phyloP scores from a whole-genome alignment of 2,113 vertebrate genomes.

The Tenrec ecaudatus region DNA sequence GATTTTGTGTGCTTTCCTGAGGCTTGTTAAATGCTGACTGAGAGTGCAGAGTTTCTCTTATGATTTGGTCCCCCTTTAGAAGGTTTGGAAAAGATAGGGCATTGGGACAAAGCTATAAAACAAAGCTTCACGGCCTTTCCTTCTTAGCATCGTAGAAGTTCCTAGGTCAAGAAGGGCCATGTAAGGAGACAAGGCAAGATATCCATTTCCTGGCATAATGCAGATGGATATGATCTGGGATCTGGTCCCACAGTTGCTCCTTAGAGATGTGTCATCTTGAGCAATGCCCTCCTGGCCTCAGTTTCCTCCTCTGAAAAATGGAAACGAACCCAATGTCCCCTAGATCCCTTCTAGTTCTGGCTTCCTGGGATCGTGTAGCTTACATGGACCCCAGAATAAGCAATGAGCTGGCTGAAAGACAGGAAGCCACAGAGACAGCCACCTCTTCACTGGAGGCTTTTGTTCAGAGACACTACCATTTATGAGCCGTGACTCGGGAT shows the following conservation, averaged over 20 bases:
- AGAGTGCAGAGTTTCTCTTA: not conserved
- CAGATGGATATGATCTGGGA: not conserved
- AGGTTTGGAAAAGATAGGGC: not conserved
- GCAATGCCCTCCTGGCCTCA: not conserved
- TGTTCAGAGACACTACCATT: not conserved
- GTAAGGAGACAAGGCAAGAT: not conserved
- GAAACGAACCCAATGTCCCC: not conserved
- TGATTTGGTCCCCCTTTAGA: not conserved
- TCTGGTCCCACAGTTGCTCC: not conserved
- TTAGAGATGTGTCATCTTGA: not conserved
- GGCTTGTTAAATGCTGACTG: not conserved
- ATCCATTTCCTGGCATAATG: not conserved
- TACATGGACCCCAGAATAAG: not conserved
- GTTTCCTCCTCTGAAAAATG: not conserved
- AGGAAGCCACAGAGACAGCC: not conserved
- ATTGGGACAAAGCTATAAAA: not conserved
- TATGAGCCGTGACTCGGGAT: not conserved
- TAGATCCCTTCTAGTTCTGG: not conserved
- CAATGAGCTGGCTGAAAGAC: not conserved
- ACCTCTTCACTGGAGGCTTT: not conserved
- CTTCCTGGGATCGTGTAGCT: not conserved
- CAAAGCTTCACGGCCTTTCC: not conserved
- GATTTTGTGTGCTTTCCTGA: not conserved
- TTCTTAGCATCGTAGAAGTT: not conserved
- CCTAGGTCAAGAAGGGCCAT: constrained; percentile 4